phyloP scores from a whole-genome alignment of 2,888 invertebrate species.

The Eurois occulta region DNA sequence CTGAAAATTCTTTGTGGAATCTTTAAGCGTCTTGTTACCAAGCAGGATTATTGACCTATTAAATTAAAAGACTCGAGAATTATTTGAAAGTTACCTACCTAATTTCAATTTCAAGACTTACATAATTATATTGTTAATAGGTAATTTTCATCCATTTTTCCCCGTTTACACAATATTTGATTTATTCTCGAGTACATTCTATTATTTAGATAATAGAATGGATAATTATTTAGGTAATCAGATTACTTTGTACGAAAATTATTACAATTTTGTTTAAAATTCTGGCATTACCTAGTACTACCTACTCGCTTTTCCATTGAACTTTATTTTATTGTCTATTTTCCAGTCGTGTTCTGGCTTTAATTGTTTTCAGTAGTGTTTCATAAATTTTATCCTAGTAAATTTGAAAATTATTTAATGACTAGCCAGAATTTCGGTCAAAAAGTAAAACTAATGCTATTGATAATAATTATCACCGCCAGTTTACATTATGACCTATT shows the following conservation, averaged over 20 bases:
- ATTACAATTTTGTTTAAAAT: neutral
- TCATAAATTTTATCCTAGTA: neutral
- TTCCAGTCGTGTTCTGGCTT: neutral
- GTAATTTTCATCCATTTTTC: slow-evolving; percentile 3
- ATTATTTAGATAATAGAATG: too few relatives aligned
- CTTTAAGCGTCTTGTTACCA: too few relatives aligned
- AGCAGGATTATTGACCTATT: neutral
- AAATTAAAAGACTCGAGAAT: neutral
- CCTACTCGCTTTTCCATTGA: neutral
- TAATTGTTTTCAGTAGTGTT: neutral
- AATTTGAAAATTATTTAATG: neutral
- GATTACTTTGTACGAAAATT: neutral
- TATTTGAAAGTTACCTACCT: too few relatives aligned
- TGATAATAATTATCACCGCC: neutral
- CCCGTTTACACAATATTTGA: neutral
- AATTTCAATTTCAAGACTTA: neutral
- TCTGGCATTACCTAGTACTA: neutral
- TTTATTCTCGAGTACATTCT: neutral
- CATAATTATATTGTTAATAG: neutral
- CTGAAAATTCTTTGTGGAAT: neutral
- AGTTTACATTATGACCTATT: neutral
- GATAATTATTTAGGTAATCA: too few relatives aligned
- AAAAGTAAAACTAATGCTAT: neutral
- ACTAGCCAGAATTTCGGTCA: neutral
- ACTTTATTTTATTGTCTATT: neutral